Evolutionary conservation across 2,888 invertebrate genomes (phyloP), one percentile per base, ranked within the genome.

Genomic region (Oxytorus armatus): DNA sequence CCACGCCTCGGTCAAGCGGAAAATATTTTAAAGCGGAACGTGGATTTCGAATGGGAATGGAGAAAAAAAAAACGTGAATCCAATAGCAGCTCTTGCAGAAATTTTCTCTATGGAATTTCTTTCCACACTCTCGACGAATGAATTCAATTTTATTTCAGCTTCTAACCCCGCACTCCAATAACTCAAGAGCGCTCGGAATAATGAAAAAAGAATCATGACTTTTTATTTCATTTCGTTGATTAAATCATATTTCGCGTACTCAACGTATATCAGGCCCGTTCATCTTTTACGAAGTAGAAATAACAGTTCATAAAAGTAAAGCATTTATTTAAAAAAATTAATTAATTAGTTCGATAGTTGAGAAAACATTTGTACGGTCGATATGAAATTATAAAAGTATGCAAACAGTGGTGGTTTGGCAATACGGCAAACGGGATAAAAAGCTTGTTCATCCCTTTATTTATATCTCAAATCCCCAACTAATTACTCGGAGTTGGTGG

Each of bases 21-120:
- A 11, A 57, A 36, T 36, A 7, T 44, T 29, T 61, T 72, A 72
- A 72, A 72, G 39, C 5, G 10, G 61, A 72, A 47, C 70, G 36
- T 44, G 10, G 21, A 47, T 25, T 42, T n/a, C 33, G 57, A 21
- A 14, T 25, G n/a, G 16, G 18, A 7, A 11, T 11, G 25, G 11
- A 0, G n/a, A 25, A 25, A 47, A 49, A 11, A 36, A 11, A 49
- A n/a, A 25, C 39, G 5, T 10, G 23, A 18, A 29, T 55, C 14
- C 25, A 21, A 8, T 4, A 16, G 39, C n/a, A 18, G n/a, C 11
- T 49, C 14, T 23, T 61, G 21, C n/a, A n/a, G 23, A 11, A 39
- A 16, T 23, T 61, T 49, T 18, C 21, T 11, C 36, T 16, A 33
- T 49, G n/a, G n/a, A n/a, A n/a, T 36, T 63, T 4, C 29, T 55